Percentiles rank a stretch among this genome's conserved stretches.
phyloP scores from a whole-genome alignment of 1,140 invertebrate species.

The Drosophila lacertosa region DNA sequence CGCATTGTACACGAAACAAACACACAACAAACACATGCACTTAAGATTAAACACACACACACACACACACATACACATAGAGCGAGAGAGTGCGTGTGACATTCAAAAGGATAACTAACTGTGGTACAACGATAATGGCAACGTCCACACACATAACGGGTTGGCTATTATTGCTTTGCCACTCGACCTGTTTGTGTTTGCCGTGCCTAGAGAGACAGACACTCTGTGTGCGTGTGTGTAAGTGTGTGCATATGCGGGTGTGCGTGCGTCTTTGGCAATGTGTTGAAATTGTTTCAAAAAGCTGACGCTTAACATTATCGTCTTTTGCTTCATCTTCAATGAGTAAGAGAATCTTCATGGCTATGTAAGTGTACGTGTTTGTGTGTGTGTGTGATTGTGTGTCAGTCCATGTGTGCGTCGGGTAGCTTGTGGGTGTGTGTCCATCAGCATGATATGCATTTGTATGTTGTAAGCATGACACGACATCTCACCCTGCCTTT shows the following conservation, averaged over 20 bases:
- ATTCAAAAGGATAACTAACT: slow-evolving; percentile 65
- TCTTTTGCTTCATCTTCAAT: slow-evolving; percentile 50
- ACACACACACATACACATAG: too few species aligned
- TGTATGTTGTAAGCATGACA: slow-evolving; percentile 47
- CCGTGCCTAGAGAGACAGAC: slow-evolving; percentile 9
- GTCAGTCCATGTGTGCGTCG: slow-evolving; percentile 17
- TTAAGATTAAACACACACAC: slow-evolving; percentile 8
- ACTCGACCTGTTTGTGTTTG: slow-evolving; percentile 45
- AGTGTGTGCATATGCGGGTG: slow-evolving; percentile 6
- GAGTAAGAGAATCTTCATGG: slow-evolving; percentile 16
- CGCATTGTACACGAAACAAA: slow-evolving; percentile 8
- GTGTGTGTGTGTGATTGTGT: slow-evolving; percentile 13
- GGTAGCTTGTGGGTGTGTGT: slow-evolving; percentile 21
- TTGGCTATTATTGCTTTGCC: slow-evolving; percentile 44
- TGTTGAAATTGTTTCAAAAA: slow-evolving; percentile 62
- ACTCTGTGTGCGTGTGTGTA: not conserved
- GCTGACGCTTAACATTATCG: slow-evolving; percentile 60
- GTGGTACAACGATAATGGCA: slow-evolving; percentile 53
- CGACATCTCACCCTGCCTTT: slow-evolving; percentile 1
- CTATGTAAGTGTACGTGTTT: slow-evolving; percentile 5
- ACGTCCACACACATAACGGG: slow-evolving; percentile 55
- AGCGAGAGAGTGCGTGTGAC: too few species aligned
- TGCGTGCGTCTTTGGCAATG: slow-evolving; percentile 24
- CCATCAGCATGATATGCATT: slow-evolving; percentile 49
- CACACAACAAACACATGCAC: slow-evolving; percentile 10